Evolutionary conservation across 2,888 invertebrate species (phyloP).

Genomic region (Bellardia bayeri): DNA sequence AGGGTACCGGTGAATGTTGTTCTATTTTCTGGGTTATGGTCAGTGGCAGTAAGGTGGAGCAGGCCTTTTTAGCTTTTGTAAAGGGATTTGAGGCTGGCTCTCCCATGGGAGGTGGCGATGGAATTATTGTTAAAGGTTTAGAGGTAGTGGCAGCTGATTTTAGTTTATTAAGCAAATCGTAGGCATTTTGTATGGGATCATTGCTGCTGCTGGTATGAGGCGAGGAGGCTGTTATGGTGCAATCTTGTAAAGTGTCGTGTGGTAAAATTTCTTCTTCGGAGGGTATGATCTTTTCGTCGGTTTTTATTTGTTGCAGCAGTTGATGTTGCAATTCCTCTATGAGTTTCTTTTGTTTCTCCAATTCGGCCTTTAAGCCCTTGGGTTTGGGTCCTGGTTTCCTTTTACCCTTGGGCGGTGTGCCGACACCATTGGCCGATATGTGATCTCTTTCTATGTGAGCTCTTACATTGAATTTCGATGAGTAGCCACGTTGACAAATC

Average conservation of each 20-base stretch:
- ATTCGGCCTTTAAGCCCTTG: constrained; percentile 76
- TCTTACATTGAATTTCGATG: constrained; percentile 81
- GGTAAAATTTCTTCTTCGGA: constrained; percentile 33
- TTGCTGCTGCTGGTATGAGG: neutral
- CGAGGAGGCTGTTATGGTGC: constrained; percentile 12
- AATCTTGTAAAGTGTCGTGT: constrained; percentile 29
- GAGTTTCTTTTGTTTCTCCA: constrained; percentile 78
- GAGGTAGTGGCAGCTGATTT: constrained; percentile 44
- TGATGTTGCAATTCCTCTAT: constrained; percentile 76
- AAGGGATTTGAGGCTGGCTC: constrained; percentile 24
- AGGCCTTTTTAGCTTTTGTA: constrained; percentile 42
- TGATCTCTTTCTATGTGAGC: constrained; percentile 81
- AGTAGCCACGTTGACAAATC: constrained; percentile 80
- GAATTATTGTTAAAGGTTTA: constrained; percentile 56
- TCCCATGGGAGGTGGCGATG: constrained; percentile 46
- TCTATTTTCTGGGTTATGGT: constrained; percentile 61
- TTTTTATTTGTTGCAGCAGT: constrained; percentile 67
- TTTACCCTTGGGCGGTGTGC: constrained; percentile 47
- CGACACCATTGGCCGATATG: constrained; percentile 61
- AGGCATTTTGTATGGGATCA: constrained; percentile 61
- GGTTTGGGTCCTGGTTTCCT: constrained; percentile 74
- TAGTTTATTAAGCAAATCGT: constrained; percentile 54
- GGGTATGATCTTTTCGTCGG: constrained; percentile 63
- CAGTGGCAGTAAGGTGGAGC: constrained; percentile 54
- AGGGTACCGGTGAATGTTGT: constrained; percentile 45